Evolutionary conservation across 2,888 invertebrate species (phyloP), one percentile per base, ranked within the genome.

Genomic region (Cybosia mesomella): DNA sequence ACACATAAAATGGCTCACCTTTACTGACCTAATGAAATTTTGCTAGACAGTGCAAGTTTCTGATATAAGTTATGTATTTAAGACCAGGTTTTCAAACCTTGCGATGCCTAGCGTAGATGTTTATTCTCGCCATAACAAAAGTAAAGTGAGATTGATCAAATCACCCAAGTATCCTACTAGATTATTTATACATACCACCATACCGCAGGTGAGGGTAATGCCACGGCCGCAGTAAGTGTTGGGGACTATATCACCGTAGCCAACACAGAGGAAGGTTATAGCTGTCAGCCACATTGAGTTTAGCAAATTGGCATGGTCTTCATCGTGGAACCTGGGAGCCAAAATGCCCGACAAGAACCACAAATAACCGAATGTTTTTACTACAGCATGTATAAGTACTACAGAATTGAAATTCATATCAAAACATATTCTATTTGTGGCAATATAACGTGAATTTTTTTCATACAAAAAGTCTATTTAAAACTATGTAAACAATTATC

Each of bases 241-340:
- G 92, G 99, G 99, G 90, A 99, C 99, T 91, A 99, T 99, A 96
- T 99, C 99, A 86, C 99, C 99, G 95, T 99, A 99, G 92, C 99
- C 99, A 89, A 99, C 99, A 96, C 99, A 99, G 91, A 99, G 97
- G 96, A 99, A 99, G 88, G 99, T 99, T 94, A 99, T 99, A 95
- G 99, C 99, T 91, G 99, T 99, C 96, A 99, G 97, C 99, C 99
- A 99, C 98, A 99, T 99, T 92, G 99, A 98, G 96, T 99, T 99
- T 95, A 98, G 97, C 93, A 99, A 97, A 96, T 99, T 99, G 92
- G 98, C 98, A 96, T 99, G 99, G 95, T 98, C 98, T 95, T 98
- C 98, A 95, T 99, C 99, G 95, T 99, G 99, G 96, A 98, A 98
- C 96, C 99, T 99, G 96, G 90, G 93, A 93, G 94, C 93, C 93